Conservation (phyloP, 2,888 invertebrate species). For the Hyposoter dolosus region DNA sequence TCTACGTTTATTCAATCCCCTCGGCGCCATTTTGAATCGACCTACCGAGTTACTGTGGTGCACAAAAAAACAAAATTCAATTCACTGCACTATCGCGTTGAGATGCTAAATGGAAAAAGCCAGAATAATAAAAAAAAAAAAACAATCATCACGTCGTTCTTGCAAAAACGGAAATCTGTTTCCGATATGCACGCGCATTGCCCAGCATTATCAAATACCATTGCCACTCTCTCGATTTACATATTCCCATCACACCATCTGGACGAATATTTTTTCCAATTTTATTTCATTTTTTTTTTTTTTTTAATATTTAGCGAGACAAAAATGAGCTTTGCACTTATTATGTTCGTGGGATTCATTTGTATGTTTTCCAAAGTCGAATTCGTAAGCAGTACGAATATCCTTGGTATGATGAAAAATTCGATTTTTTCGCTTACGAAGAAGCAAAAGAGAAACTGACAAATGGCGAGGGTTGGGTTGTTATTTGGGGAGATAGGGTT, state of each 20-base stretch:
- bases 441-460: neutral
- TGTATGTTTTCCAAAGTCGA: neutral
- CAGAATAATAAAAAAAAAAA: conserved; percentile 5
- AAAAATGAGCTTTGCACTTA: neutral
- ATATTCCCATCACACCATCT: neutral
- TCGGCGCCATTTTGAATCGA: conserved; percentile 9
- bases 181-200: conserved; percentile 73
- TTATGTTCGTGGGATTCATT: neutral
- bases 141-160: conserved; percentile 10
- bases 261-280: neutral
- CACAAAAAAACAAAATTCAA: neutral
- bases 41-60: neutral
- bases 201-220: conserved; percentile 46
- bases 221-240: conserved; percentile 40
- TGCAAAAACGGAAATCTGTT: conserved; percentile 76
- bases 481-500: neutral
- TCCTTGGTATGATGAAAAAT: neutral
- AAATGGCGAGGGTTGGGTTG: conserved; percentile 8
- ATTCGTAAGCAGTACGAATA: neutral
- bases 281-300: neutral
- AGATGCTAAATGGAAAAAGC: conserved; percentile 5
- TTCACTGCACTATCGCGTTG: neutral
- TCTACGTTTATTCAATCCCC: conserved; percentile 26
- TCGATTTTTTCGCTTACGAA: neutral
- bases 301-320: neutral